phyloP scores from a whole-genome alignment of 2,888 invertebrate genomes.

The Drosophila nr. fundita region DNA sequence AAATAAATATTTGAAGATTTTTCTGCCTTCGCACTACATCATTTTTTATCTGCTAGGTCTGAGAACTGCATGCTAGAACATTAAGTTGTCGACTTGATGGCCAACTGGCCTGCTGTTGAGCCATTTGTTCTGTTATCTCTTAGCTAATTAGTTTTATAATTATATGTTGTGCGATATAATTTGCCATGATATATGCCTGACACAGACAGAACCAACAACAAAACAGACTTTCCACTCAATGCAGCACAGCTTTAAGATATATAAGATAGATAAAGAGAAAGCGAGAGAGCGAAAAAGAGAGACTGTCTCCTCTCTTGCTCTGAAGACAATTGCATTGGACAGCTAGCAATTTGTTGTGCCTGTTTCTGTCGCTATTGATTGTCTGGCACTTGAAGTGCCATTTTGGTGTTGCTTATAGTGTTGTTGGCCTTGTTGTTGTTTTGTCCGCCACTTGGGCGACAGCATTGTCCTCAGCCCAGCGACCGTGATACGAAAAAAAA shows the following conservation, averaged over 20 bases:
- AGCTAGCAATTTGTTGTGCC: conserved; percentile 72
- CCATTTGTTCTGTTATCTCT: conserved; percentile 63
- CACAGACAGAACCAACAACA: conserved; percentile 29
- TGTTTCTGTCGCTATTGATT: conserved; percentile 70
- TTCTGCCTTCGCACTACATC: background rate
- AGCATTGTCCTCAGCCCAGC: conserved; percentile 56
- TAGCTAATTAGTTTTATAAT: conserved; percentile 77
- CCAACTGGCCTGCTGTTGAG: conserved; percentile 4
- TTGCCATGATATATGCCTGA: conserved; percentile 61
- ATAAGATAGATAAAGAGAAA: background rate
- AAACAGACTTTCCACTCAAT: conserved; percentile 7
- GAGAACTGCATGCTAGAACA: background rate
- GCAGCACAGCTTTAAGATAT: conserved; percentile 31
- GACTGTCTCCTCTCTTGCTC: background rate
- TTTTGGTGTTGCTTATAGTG: conserved; percentile 59
- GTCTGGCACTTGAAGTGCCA: conserved; percentile 69
- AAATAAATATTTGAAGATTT: background rate
- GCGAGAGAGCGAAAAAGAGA: background rate
- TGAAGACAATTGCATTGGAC: conserved; percentile 70
- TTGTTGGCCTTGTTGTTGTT: conserved; percentile 41
- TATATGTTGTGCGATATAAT: conserved; percentile 58
- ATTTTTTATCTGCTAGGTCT: background rate
- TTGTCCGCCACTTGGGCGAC: conserved; percentile 71
- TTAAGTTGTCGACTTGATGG: conserved; percentile 4
- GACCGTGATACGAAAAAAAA: conserved; percentile 56